Percentiles rank a stretch among this genome's conserved stretches.
These are phyloP conservation scores for Brienomyrus brachyistius DNA, from an alignment of 2,113 vertebrate genomes.

Conservation along the genomic window DNA sequence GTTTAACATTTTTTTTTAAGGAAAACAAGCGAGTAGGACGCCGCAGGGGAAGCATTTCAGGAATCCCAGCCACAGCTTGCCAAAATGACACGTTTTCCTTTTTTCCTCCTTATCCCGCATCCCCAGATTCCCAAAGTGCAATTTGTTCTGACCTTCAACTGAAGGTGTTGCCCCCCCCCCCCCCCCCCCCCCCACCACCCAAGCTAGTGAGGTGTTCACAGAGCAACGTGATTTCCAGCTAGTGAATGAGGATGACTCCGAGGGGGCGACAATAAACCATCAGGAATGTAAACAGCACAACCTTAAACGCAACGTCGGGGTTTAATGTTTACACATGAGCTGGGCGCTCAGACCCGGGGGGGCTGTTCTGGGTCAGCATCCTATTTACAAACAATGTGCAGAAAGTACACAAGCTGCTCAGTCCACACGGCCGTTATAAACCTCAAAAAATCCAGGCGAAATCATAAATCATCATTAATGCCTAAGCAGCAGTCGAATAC, in stretches of 20 bases:
- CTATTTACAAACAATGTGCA: background rate
- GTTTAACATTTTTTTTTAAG: conserved; percentile 5
- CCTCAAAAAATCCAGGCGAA: background rate
- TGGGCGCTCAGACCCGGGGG: background rate
- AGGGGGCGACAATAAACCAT: background rate
- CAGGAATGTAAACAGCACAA: background rate
- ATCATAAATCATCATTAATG: conserved; percentile 6
- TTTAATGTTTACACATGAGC: background rate
- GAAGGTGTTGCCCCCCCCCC: background rate
- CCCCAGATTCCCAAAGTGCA: background rate
- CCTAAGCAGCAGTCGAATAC: background rate
- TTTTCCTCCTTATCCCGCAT: background rate
- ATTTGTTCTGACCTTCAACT: conserved; percentile 13
- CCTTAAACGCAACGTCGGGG: background rate
- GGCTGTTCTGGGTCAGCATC: background rate
- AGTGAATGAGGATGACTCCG: background rate
- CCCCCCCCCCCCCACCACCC: too few relatives aligned
- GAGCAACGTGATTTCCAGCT: background rate
- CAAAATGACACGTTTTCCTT: background rate
- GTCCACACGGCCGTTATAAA: background rate
- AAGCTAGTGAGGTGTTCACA: background rate
- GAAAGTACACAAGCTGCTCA: background rate
- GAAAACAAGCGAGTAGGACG: background rate
- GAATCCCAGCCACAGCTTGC: background rate
- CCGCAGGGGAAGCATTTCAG: background rate